phyloP scores from a whole-genome alignment of 2,888 invertebrate genomes.

The Volucella inflata region DNA sequence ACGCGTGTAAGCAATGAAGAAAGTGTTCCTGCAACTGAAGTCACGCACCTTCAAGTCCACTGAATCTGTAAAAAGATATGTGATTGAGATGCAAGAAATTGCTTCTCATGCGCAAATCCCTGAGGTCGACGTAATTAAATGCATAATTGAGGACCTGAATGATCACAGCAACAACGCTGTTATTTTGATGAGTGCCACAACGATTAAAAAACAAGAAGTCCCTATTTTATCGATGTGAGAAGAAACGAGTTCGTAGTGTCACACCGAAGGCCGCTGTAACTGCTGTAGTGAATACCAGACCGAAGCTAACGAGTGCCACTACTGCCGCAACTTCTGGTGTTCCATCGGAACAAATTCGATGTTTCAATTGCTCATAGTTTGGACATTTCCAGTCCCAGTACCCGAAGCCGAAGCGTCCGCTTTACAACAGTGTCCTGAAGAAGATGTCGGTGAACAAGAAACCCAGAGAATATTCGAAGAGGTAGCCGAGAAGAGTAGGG shows the following conservation, averaged over 20 bases:
- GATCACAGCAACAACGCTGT: constrained; percentile 51
- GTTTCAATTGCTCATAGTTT: not conserved
- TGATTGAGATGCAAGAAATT: constrained; percentile 56
- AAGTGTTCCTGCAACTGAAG: constrained; percentile 46
- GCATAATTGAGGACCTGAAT: constrained; percentile 45
- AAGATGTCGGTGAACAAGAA: not conserved
- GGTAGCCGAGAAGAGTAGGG: no score
- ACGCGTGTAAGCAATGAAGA: not conserved
- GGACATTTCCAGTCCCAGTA: not conserved
- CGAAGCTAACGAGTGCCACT: no score
- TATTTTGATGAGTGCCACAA: constrained; percentile 32
- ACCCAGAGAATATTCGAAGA: not conserved
- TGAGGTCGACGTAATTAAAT: constrained; percentile 41
- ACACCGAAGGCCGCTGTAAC: no score
- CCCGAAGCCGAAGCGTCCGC: no score
- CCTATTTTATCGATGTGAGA: constrained; percentile 33
- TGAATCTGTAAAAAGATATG: constrained; percentile 47
- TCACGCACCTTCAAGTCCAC: not conserved
- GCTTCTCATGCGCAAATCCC: constrained; percentile 33
- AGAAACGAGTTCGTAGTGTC: constrained; percentile 23
- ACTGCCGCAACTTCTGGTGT: not conserved
- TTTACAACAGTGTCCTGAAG: not conserved
- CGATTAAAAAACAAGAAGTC: constrained; percentile 29
- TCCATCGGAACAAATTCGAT: not conserved
- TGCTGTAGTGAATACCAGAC: no score